These are phyloP conservation scores for Arctocebus calabarensis DNA, from an alignment of 2,797 vertebrate genomes.

Conservation along the genomic window DNA sequence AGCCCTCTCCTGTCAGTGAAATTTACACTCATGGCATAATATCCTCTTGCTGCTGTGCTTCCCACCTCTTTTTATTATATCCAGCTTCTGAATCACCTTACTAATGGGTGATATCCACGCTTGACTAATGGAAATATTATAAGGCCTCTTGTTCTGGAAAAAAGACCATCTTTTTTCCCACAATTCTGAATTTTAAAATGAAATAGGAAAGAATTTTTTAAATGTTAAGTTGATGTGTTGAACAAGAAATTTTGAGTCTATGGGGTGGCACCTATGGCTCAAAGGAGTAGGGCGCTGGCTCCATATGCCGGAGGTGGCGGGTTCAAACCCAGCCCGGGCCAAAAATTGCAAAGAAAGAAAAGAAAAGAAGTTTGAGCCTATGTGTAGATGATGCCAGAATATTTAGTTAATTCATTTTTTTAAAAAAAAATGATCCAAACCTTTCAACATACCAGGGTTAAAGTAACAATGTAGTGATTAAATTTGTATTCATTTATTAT, in stretches of 20 bases:
- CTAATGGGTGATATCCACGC: background rate
- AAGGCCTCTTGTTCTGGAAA: background rate
- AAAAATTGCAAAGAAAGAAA: no score
- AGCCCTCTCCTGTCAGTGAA: slow-evolving; percentile 74
- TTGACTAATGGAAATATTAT: background rate
- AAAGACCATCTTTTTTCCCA: background rate
- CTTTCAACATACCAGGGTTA: background rate
- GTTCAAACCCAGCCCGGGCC: no score
- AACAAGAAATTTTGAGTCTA: slow-evolving; percentile 45
- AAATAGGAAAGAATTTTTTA: background rate
- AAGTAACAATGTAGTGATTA: background rate
- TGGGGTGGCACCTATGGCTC: no score
- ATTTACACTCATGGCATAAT: slow-evolving; percentile 75
- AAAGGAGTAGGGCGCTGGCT: no score
- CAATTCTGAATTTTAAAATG: background rate
- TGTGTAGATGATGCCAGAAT: background rate
- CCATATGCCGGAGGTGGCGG: no score
- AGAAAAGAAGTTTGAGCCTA: background rate
- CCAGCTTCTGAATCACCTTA: background rate
- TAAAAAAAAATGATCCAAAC: background rate
- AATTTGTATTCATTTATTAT: slow-evolving; percentile 40
- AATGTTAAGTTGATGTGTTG: slow-evolving; percentile 33
- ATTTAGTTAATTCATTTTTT: background rate
- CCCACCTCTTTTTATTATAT: background rate
- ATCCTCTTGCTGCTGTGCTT: background rate